These are phyloP conservation scores for Ciconia maguari DNA, from an alignment of 2,113 vertebrate genomes.

Conservation along the genomic window DNA sequence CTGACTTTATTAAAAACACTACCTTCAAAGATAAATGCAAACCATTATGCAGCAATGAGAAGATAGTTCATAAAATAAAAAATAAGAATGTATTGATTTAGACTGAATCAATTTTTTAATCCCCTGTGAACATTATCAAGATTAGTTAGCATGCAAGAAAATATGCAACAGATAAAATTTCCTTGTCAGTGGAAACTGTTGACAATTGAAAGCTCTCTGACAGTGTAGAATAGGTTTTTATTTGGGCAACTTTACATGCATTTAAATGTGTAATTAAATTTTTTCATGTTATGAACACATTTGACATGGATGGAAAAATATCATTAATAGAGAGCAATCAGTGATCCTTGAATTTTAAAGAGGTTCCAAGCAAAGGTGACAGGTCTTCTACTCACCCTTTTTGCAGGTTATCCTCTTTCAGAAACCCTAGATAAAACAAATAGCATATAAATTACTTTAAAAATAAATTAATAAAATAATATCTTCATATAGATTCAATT, in stretches of 20 bases:
- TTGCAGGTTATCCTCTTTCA: background rate
- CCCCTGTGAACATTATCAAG: background rate
- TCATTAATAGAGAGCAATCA: background rate
- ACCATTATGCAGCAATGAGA: background rate
- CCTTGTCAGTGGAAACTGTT: background rate
- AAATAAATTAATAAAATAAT: background rate
- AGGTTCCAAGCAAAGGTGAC: background rate
- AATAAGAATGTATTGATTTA: background rate
- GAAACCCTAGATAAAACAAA: background rate
- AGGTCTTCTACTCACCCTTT: background rate
- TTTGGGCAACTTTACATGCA: background rate
- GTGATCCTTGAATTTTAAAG: background rate
- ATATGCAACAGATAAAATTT: background rate
- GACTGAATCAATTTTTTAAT: background rate
- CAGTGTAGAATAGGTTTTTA: background rate
- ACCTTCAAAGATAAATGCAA: background rate
- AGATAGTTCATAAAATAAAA: background rate
- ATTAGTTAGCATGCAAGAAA: background rate
- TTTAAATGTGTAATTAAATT: background rate
- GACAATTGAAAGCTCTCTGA: background rate
- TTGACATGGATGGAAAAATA: background rate
- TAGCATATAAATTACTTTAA: background rate
- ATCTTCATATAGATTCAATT: background rate
- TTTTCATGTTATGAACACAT: background rate
- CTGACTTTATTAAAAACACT: background rate